Evolutionary conservation across 2,113 vertebrate genomes (phyloP), one percentile per base, ranked within the genome.

Genomic region (Pontoporia blainvillei): DNA sequence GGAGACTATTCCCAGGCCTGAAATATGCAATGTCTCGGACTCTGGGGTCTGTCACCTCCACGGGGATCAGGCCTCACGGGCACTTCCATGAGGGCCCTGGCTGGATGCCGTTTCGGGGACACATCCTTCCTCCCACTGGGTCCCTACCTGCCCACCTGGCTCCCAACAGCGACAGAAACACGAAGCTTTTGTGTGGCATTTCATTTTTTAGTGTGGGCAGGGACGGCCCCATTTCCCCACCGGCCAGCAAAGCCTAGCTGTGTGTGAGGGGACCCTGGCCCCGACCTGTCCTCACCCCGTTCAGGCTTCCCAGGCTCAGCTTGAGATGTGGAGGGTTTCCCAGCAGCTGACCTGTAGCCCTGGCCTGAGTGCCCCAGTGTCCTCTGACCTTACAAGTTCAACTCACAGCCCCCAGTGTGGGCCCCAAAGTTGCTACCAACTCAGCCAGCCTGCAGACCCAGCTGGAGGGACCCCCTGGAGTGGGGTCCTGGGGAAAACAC

Each of bases 91-190:
- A n/a, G 78, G 23, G 9, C 31, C 36, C 36, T 27, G 71, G 46
- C 79, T 17, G 21, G 49, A 36, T 41, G 5, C 64, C 0, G 44
- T 61, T 61, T 31, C 2, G 1, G 20, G 83, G 49, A 13, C n/a
- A 79, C 44, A 11, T 10, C 17, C 8, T 7, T 4, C 34, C 54
- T n/a, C 1, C 10, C 39, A 27, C 39, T 29, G 81, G 49, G 39
- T 10, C 21, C 52, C 57, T 54, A 54, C 64, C 86, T 91, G 89
- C 72, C 94, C 94, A 90, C 92, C 96, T 92, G 94, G 62, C n/a
- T 85, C 79, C 4, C 57, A 10, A 18, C 29, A 46, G 49, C 1
- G 14, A 36, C 64, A 27, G 71, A 17, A 44, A 91, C 85, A 84
- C 69, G 10, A 23, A 83, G 36, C 79, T 90, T 85, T 72, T 90